Percentiles rank a stretch among this genome's conserved stretches.
Evolutionary conservation across 1,140 invertebrate genomes (phyloP).

Genomic region (Bombyx mandarina): DNA sequence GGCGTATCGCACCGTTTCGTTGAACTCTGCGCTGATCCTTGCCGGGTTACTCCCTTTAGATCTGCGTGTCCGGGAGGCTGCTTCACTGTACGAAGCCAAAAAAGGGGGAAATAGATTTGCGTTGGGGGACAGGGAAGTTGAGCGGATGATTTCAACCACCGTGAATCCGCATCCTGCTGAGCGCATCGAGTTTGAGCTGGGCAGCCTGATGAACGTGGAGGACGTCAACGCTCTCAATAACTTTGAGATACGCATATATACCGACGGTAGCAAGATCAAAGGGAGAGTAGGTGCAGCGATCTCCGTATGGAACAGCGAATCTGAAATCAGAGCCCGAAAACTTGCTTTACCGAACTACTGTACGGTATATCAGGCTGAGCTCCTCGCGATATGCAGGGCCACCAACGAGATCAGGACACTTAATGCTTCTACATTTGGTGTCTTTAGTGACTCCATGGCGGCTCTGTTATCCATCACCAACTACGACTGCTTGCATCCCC

Average conservation of each 20-base stretch:
- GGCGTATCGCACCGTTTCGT: constrained; percentile 16
- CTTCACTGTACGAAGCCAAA: constrained; percentile 14
- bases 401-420: no score
- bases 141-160: not conserved
- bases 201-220: constrained; percentile 6
- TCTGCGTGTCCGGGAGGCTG: constrained; percentile 15
- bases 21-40: constrained; percentile 16
- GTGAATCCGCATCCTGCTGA: constrained; percentile 9
- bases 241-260: constrained; percentile 5
- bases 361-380: constrained; percentile 19
- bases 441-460: no score
- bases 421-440: no score
- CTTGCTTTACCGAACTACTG: constrained; percentile 9
- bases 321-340: constrained; percentile 8
- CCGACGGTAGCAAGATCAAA: constrained; percentile 17
- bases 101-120: constrained; percentile 3
- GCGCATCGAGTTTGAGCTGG: not conserved
- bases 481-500: no score
- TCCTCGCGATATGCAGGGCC: constrained; percentile 7
- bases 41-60: constrained; percentile 20
- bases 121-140: constrained; percentile 11
- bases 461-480: no score
- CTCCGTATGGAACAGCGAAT: constrained; percentile 2
- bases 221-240: not conserved
- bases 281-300: constrained; percentile 10